A percentile compares a stretch with the other conserved stretches of the same genome.
Conservation (phyloP, 2,888 invertebrate species). For the Cantharis lateralis region DNA sequence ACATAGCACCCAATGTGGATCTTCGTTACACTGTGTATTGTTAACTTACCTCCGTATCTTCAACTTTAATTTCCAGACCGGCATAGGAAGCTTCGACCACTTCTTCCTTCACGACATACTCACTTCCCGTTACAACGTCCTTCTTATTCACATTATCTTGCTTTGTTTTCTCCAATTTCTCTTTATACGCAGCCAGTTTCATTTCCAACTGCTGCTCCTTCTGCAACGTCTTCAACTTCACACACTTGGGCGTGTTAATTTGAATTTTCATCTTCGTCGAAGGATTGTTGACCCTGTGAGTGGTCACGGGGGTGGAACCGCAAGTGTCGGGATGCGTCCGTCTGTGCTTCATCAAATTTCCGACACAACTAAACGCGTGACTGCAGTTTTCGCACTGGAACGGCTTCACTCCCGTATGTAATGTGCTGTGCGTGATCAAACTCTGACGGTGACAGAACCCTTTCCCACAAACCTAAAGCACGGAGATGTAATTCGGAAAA, state of each 20-base stretch:
- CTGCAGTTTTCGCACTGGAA: constrained; percentile 58
- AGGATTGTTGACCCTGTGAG: constrained; percentile 46
- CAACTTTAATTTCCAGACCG: neutral
- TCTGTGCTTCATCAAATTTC: constrained; percentile 58
- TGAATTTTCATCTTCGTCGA: constrained; percentile 46
- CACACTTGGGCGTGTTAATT: constrained; percentile 46
- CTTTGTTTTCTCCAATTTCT: constrained; percentile 6
- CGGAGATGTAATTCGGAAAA: neutral
- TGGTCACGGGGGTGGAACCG: constrained; percentile 49
- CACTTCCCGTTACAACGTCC: neutral
- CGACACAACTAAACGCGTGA: constrained; percentile 57
- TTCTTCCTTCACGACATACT: neutral
- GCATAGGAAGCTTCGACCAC: neutral
- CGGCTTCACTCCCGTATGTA: constrained; percentile 58
- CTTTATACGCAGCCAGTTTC: constrained; percentile 32
- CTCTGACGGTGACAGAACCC: constrained; percentile 59
- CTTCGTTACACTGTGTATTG: too few relatives aligned
- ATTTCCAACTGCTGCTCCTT: constrained; percentile 32
- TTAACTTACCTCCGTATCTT: neutral
- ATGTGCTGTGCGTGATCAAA: constrained; percentile 57
- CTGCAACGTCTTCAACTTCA: constrained; percentile 39
- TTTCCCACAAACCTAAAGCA: constrained; percentile 56
- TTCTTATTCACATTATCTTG: neutral
- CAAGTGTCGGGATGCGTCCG: constrained; percentile 56
- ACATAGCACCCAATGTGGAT: too few relatives aligned